These are phyloP conservation scores for Holotrichia oblita DNA, from an alignment of 1,140 invertebrate species.

Conservation along the genomic window DNA sequence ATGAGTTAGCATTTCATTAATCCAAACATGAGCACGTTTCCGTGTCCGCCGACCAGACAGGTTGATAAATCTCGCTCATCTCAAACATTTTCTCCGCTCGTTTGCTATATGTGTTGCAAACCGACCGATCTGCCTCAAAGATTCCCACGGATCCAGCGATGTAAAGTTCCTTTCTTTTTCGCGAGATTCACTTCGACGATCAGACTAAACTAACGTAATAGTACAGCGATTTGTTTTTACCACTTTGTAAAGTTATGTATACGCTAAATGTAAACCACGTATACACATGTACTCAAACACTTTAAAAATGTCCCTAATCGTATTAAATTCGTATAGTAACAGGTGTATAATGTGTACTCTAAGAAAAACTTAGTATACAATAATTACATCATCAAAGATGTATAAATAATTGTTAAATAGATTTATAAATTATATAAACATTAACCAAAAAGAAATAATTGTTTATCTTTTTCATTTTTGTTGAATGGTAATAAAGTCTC, in stretches of 20 bases:
- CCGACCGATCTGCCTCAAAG: neutral
- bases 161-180: slow-evolving; percentile 1
- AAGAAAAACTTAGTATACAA: too few species aligned
- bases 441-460: too few species aligned
- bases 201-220: neutral
- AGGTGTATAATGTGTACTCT: too few species aligned
- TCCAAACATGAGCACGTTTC: slow-evolving; percentile 19
- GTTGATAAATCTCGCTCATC: slow-evolving; percentile 16
- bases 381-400: too few species aligned
- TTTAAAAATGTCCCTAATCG: too few species aligned
- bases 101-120: neutral
- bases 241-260: neutral
- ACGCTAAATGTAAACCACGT: neutral
- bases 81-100: neutral
- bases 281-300: neutral
- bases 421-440: too few species aligned
- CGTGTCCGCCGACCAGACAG: slow-evolving; percentile 4
- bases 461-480: too few species aligned
- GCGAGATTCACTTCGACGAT: neutral
- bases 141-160: neutral
- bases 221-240: neutral
- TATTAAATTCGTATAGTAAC: neutral
- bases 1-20: slow-evolving; percentile 13
- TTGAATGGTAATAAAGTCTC: too few species aligned
- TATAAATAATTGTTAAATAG: too few species aligned